Evolutionary conservation across 2,113 vertebrate species (phyloP).

Genomic region (Tapirus terrestris): DNA sequence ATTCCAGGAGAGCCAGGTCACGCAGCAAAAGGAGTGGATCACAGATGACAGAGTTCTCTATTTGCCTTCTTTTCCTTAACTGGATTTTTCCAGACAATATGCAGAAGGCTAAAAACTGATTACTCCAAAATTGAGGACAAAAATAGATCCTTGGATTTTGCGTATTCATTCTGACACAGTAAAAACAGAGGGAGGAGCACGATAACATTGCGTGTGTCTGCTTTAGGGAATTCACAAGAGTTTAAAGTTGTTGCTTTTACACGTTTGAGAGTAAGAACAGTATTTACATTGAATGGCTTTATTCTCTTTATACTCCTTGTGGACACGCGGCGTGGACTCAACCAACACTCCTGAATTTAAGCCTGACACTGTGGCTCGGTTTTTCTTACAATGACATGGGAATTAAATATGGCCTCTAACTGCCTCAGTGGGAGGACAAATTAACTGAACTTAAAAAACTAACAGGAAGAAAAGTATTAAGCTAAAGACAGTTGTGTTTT

Average conservation of each 20-base stretch:
- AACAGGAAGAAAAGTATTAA: neutral
- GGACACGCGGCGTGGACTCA: neutral
- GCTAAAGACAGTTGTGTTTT: neutral
- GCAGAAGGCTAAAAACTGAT: slow-evolving; percentile 29
- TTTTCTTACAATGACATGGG: neutral
- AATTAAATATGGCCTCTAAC: neutral
- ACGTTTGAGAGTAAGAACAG: neutral
- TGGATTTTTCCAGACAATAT: slow-evolving; percentile 49
- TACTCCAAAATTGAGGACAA: neutral
- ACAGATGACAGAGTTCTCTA: neutral
- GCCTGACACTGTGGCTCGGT: neutral
- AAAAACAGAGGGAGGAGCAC: neutral
- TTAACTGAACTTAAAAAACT: slow-evolving; percentile 6
- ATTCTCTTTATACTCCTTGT: neutral
- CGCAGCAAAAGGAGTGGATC: neutral
- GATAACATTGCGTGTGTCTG: neutral
- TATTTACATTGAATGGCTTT: neutral
- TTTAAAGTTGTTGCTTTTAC: neutral
- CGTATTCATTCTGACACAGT: neutral
- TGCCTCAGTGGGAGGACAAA: neutral
- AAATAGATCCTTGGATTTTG: neutral
- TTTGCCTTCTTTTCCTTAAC: neutral
- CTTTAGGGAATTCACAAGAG: neutral
- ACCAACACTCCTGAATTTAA: neutral
- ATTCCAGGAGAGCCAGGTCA: slow-evolving; percentile 32